Percentiles rank a stretch among this genome's conserved stretches.
These are phyloP conservation scores for Protophormia terraenovae DNA, from an alignment of 2,888 invertebrate species.

Conservation along the genomic window DNA sequence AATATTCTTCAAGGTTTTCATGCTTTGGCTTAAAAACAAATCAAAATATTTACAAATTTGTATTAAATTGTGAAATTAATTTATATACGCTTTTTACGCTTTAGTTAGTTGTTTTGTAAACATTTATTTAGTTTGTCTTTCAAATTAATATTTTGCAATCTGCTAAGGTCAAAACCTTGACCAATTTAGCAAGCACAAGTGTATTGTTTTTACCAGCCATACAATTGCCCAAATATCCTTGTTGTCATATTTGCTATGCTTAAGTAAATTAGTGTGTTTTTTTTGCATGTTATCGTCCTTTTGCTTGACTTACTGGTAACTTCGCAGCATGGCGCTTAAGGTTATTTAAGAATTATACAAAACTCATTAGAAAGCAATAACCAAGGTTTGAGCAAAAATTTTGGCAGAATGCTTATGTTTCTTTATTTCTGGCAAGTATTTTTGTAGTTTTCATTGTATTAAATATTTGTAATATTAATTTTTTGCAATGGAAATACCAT, in stretches of 20 bases:
- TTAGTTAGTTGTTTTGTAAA: constrained; percentile 8
- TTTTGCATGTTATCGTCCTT: background rate
- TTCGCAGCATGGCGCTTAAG: constrained; percentile 32
- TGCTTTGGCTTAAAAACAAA: constrained; percentile 58
- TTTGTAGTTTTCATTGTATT: too few relatives aligned
- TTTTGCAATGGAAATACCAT: too few relatives aligned
- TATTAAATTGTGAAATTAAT: constrained; percentile 73
- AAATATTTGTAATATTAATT: too few relatives aligned
- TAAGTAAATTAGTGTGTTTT: background rate
- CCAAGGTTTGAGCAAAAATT: background rate
- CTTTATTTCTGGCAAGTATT: too few relatives aligned
- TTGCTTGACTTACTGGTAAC: constrained; percentile 31
- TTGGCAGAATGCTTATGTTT: too few relatives aligned
- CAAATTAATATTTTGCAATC: constrained; percentile 9
- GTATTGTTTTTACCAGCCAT: background rate
- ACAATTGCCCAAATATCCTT: background rate
- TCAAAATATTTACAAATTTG: constrained; percentile 75
- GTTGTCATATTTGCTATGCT: constrained; percentile 5
- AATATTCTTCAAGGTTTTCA: constrained; percentile 66
- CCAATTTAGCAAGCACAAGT: constrained; percentile 61
- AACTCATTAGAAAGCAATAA: constrained; percentile 71
- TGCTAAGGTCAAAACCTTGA: constrained; percentile 37
- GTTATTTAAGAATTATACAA: constrained; percentile 68
- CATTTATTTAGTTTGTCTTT: background rate
- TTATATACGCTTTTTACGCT: constrained; percentile 71